Conservation (phyloP, 1,140 invertebrate species). For the Pseudachorutes palmiensis region DNA sequence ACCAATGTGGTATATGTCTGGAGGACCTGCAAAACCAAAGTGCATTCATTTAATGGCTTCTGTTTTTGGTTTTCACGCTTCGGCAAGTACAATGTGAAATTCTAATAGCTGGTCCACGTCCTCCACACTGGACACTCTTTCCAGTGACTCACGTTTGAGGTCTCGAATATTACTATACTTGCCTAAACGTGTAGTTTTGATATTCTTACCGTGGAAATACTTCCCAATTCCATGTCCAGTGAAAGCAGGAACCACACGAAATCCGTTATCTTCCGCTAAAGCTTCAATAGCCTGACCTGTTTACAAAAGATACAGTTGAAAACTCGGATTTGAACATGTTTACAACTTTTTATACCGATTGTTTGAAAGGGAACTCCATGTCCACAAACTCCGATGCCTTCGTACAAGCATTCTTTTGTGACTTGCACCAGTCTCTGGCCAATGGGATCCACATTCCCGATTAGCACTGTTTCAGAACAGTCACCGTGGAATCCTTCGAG, state of each 20-base stretch:
- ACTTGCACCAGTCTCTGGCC: conserved; percentile 59
- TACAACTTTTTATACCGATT: conserved; percentile 55
- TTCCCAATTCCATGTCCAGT: conserved; percentile 86
- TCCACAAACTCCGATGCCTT: conserved; percentile 67
- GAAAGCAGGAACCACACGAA: conserved; percentile 66
- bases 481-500: conserved; percentile 84
- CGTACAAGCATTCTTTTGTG: conserved; percentile 61
- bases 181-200: too few species aligned
- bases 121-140: too few species aligned
- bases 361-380: conserved; percentile 61
- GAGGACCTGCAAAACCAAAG: too few species aligned
- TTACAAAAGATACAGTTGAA: neutral
- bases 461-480: conserved; percentile 74
- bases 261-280: conserved; percentile 54
- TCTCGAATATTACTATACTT: too few species aligned
- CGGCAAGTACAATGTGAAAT: too few species aligned
- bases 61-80: too few species aligned
- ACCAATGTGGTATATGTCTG: conserved; percentile 69
- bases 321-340: neutral
- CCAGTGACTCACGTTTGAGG: too few species aligned
- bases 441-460: conserved; percentile 69
- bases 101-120: too few species aligned
- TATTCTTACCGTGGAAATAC: conserved; percentile 92
- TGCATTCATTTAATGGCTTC: too few species aligned
- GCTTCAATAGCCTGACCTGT: conserved; percentile 53